Evolutionary conservation across 2,113 vertebrate genomes (phyloP), one percentile per base, ranked within the genome.

Genomic region (Solea senegalensis): DNA sequence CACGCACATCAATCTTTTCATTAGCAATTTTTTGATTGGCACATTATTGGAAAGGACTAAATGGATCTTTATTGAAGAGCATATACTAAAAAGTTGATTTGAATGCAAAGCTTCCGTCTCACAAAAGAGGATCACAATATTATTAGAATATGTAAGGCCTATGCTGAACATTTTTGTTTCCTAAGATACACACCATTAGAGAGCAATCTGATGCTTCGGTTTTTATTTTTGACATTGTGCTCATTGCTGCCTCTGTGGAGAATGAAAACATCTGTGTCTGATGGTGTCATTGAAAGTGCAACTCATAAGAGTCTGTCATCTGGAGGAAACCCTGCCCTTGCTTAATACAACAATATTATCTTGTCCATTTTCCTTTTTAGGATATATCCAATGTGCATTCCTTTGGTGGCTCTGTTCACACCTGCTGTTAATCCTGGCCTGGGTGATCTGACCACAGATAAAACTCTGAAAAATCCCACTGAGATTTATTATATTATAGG

Each of bases 11-110:
- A 45, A 69, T 74, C 74, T 72, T 70, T 82, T 73, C 57, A 69
- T 10, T 44, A 59, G 14, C 0, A 4, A 16, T 68, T 46, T 13
- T n/a, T 71, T 76, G 78, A 82, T 58, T 81, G 85, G 50, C 80
- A 76, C 69, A 55, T 78, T 69, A 80, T 87, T 87, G 85, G 84
- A 83, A 48, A 43, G 57, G 75, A 54, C 56, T 69, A 45, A 83
- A 88, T 53, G 27, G 60, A 69, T 54, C 60, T 49, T 60, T 65
- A 72, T 58, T 53, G 52, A 39, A n/a, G 43, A 44, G 74, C 74
- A 80, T 58, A 61, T 65, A 63, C 41, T 62, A 70, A 68, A 76
- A 74, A 78, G 16, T 52, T 69, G 43, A 73, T 83, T 71, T 16
- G 34, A 76, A 7, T 61, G 8, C 26, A 48, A 14, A 74, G 57